phyloP scores from a whole-genome alignment of 1,140 invertebrate genomes.

The Aphaenogaster ashmeadi region DNA sequence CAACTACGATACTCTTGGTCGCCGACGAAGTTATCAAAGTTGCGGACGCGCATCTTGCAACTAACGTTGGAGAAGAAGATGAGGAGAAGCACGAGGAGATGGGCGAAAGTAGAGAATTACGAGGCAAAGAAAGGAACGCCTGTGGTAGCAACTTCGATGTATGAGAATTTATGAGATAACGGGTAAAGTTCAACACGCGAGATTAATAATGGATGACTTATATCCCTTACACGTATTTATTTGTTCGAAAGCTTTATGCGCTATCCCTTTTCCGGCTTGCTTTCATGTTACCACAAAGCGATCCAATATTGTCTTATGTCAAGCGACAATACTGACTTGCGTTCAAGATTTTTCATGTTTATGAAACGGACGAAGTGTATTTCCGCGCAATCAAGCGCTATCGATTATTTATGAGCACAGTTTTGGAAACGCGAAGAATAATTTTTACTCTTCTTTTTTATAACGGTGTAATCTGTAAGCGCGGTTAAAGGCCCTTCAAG shows the following conservation, averaged over 20 bases:
- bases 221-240: constrained; percentile 43
- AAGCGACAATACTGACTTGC: not conserved
- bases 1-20: constrained; percentile 53
- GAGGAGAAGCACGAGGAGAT: not conserved
- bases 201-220: constrained; percentile 58
- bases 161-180: constrained; percentile 57
- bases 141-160: constrained; percentile 41
- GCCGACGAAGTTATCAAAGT: constrained; percentile 59
- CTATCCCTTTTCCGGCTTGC: not conserved
- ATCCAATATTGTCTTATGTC: not conserved
- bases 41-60: constrained; percentile 47
- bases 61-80: constrained; percentile 14
- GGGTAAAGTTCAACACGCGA: constrained; percentile 33
- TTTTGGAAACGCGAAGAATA: not conserved
- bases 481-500: not conserved
- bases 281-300: constrained; percentile 4
- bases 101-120: constrained; percentile 37
- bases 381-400: not conserved
- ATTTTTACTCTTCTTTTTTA: not conserved
- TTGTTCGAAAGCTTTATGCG: constrained; percentile 5
- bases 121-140: constrained; percentile 33
- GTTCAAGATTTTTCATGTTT: not conserved
- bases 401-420: not conserved
- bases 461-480: not conserved
- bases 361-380: not conserved